Evolutionary conservation across 2,113 vertebrate genomes (phyloP), one percentile per base, ranked within the genome.

Genomic region (Solea senegalensis): DNA sequence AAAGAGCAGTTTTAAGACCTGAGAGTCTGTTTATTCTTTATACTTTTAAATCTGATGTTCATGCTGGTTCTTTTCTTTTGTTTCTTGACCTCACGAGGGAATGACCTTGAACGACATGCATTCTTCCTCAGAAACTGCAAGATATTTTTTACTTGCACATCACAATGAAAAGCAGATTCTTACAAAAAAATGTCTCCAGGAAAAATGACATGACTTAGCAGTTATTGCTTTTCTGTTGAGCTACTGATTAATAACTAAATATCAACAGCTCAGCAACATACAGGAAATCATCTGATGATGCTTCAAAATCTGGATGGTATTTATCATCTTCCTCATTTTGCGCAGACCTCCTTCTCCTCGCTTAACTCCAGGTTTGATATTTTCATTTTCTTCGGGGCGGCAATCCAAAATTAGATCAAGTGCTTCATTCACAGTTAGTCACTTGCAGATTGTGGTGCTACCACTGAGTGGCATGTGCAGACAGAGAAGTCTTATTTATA

Each of bases 341-440:
- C 51, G 76, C 72, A 70, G 49, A 61, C 70, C 72, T 58, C 65
- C 46, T 82, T 61, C 45, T 43, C 51, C 68, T 27, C 41, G 28
- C 16, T 11, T 49, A 21, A 74, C 83, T 54, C 58, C 49, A 69
- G 52, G 50, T 86, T 83, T 15, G 52, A 74, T 86, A 72, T 79
- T 85, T 81, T 76, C 78, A 69, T 81, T 74, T 66, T 79, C 72
- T 75, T 78, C 80, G 74, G 78, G 80, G 73, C 84, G 51, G 21
- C 34, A 3, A 80, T 85, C 90, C 80, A 88, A 89, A 91, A 80
- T 88, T 91, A 91, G 90, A 91, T 90, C 85, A 89, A 90, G 68
- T 76, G 69, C 80, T 84, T 89, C 76, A 80, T 90, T 91, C 83
- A 74, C 83, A 78, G 83, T 81, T 79, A 73, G 87, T 84, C 76